Percentiles rank a stretch among this genome's conserved stretches.
Conservation (phyloP, 2,888 invertebrate genomes). For the Eupeodes latifasciatus region DNA sequence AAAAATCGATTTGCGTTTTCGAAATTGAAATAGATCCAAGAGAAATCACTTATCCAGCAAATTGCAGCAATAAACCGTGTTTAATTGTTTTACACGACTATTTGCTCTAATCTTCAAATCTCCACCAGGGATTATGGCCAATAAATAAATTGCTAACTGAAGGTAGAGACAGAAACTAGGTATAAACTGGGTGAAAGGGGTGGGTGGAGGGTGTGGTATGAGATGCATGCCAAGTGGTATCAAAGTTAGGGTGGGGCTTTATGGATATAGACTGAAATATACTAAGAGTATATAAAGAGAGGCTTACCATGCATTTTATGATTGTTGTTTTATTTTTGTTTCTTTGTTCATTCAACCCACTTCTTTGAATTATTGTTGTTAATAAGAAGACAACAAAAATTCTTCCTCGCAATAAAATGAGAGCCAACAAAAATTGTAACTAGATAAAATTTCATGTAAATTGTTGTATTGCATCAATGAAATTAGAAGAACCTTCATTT, state of each 20-base stretch:
- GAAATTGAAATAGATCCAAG: constrained; percentile 55
- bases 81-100: constrained; percentile 69
- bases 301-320: constrained; percentile 7
- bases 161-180: neutral
- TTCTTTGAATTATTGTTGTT: constrained; percentile 3
- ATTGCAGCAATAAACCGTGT: constrained; percentile 64
- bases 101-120: constrained; percentile 62
- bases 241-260: constrained; percentile 2
- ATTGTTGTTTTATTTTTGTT: neutral
- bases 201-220: neutral
- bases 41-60: constrained; percentile 64
- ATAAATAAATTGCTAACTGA: constrained; percentile 40
- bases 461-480: constrained; percentile 56
- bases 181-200: neutral
- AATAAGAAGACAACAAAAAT: constrained; percentile 4
- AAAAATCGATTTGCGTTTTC: constrained; percentile 39
- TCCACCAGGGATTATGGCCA: constrained; percentile 60
- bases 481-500: constrained; percentile 23
- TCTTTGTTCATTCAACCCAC: constrained; percentile 16
- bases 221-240: constrained; percentile 31
- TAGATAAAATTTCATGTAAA: constrained; percentile 37
- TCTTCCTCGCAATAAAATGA: neutral
- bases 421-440: neutral
- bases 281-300: neutral
- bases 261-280: neutral